A percentile compares a stretch with the other conserved stretches of the same genome.
Conservation (phyloP, 2,113 vertebrate genomes). For the Archilochus colubris region DNA sequence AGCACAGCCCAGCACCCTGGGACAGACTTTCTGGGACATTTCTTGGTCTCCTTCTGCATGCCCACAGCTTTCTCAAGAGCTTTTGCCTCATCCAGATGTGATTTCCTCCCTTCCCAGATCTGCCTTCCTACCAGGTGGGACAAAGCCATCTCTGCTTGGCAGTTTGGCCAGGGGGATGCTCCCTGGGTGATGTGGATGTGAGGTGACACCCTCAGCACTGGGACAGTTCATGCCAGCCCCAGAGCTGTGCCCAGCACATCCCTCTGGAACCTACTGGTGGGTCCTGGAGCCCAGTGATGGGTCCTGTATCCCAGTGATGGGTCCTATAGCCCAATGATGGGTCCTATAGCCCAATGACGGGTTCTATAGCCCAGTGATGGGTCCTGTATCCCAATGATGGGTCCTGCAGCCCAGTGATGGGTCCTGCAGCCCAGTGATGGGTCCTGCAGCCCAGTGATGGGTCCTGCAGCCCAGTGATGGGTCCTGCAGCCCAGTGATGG, state of each 20-base stretch:
- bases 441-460: too few species aligned
- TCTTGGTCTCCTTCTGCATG: not conserved
- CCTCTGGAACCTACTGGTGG: too few species aligned
- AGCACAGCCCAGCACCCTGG: not conserved
- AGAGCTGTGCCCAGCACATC: not conserved
- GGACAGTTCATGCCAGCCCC: accelerated
- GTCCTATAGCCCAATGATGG: too few species aligned
- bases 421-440: too few species aligned
- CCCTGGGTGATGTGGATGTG: accelerated
- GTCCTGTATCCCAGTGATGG: too few species aligned
- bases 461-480: too few species aligned
- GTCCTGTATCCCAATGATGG: too few species aligned
- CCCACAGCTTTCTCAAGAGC: not conserved
- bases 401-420: too few species aligned
- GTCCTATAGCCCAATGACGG: too few species aligned
- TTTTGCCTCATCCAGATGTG: not conserved
- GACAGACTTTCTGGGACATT: not conserved
- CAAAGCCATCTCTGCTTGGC: not conserved
- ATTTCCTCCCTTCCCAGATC: not conserved
- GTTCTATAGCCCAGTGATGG: too few species aligned
- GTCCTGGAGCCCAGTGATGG: too few species aligned
- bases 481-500: too few species aligned
- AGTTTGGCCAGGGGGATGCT: accelerated
- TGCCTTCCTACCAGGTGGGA: not conserved
- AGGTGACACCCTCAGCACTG: accelerated